Evolutionary conservation across 2,888 invertebrate species (phyloP).

Genomic region (Silvanus unidentatus): DNA sequence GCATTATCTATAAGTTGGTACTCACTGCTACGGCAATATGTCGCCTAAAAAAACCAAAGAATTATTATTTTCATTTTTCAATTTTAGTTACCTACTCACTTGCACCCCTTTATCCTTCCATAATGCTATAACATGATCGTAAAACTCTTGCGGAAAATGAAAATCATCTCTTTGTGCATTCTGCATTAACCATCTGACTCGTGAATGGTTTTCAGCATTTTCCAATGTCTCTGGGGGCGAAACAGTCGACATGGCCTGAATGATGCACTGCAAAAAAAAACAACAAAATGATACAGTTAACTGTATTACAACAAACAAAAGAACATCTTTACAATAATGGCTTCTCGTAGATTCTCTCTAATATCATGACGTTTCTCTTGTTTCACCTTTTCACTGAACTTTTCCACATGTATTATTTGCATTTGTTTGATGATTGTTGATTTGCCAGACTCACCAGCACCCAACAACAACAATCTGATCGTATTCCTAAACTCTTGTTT

Average conservation of each 20-base stretch:
- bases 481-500: conserved; percentile 90
- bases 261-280: conserved; percentile 71
- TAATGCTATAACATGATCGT: conserved; percentile 87
- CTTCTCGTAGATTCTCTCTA: conserved; percentile 94
- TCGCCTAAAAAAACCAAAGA: conserved; percentile 36
- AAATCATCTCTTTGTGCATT: conserved; percentile 81
- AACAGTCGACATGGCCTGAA: conserved; percentile 92
- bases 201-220: conserved; percentile 79
- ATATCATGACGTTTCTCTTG: conserved; percentile 95
- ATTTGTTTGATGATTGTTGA: conserved; percentile 98
- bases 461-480: conserved; percentile 86
- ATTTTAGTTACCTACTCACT: conserved; percentile 19
- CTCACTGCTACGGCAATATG: conserved; percentile 95
- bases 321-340: conserved; percentile 75
- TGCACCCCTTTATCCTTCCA: conserved; percentile 94
- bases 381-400: conserved; percentile 92
- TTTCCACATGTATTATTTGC: conserved; percentile 95
- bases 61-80: not conserved
- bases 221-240: conserved; percentile 89
- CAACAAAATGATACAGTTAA: not conserved
- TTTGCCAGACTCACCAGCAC: conserved; percentile 96
- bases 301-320: conserved; percentile 31
- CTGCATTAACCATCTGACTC: conserved; percentile 91
- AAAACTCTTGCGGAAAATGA: conserved; percentile 90
- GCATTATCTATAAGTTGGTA: conserved; percentile 99